phyloP scores from a whole-genome alignment of 2,797 vertebrate species.

The Silurus aristotelis region DNA sequence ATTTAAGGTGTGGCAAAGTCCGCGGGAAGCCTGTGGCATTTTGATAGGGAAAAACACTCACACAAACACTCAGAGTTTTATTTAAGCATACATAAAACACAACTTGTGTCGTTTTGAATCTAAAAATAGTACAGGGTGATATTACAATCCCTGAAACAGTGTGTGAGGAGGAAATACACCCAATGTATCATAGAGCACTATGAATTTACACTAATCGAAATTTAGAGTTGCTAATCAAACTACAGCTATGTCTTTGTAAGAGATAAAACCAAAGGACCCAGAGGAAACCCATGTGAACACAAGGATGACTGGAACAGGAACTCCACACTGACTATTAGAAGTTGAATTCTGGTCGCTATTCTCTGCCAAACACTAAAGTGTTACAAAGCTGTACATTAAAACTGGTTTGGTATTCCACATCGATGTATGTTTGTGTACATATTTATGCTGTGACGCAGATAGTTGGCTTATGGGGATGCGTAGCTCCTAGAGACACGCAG shows the following conservation, averaged over 20 bases:
- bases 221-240: neutral
- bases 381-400: neutral
- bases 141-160: neutral
- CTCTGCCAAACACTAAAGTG: neutral
- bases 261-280: neutral
- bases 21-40: slow-evolving; percentile 18
- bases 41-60: slow-evolving; percentile 2
- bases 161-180: neutral
- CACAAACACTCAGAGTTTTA: neutral
- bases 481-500: no score
- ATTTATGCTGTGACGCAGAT: neutral
- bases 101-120: neutral
- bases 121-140: neutral
- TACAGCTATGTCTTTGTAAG: neutral
- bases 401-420: neutral
- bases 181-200: neutral
- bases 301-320: neutral
- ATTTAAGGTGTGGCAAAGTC: slow-evolving; percentile 17
- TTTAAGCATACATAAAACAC: neutral
- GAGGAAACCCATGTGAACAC: neutral
- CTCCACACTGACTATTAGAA: neutral
- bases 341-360: neutral
- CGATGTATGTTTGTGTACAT: neutral
- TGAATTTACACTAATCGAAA: neutral
- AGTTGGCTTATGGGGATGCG: neutral